Conservation (phyloP, 92 coral and sea anemone species). For the Montipora capitata region DNA sequence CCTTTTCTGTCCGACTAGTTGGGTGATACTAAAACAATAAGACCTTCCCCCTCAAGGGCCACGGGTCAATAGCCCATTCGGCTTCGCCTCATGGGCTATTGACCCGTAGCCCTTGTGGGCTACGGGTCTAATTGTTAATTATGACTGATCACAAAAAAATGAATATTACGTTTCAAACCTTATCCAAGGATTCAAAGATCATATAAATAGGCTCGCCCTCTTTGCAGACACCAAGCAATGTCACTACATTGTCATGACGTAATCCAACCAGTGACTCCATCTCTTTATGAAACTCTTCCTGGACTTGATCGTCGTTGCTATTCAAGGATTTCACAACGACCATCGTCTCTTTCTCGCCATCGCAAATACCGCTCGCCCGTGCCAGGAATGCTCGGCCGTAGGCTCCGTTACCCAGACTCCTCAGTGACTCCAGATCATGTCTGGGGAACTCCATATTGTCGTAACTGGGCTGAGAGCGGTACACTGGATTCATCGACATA, state of each 20-base stretch:
- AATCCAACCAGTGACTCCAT: constrained; percentile 82
- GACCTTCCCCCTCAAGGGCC: too few relatives aligned
- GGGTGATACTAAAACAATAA: too few relatives aligned
- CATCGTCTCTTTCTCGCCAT: constrained; percentile 94
- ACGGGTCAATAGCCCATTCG: too few relatives aligned
- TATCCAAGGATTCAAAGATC: constrained; percentile 95
- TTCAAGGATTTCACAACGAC: constrained; percentile 95
- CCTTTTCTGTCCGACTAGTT: too few relatives aligned
- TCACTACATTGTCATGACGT: constrained; percentile 84
- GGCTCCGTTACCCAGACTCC: constrained; percentile 94
- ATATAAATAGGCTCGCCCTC: constrained; percentile 90
- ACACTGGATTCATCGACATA: constrained; percentile 82
- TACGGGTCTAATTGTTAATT: not conserved
- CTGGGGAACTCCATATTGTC: constrained; percentile 97
- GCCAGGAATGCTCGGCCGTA: constrained; percentile 98
- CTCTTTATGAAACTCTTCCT: constrained; percentile 89
- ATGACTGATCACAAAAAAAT: not conserved
- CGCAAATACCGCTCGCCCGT: constrained; percentile 94
- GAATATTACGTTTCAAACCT: constrained; percentile 66
- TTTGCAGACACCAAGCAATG: constrained; percentile 89
- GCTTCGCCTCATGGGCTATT: too few relatives aligned
- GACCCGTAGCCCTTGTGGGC: not conserved
- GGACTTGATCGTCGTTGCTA: constrained; percentile 84
- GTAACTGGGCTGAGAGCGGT: constrained; percentile 77
- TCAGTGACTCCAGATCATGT: constrained; percentile 92